Evolutionary conservation across 2,797 vertebrate species (phyloP), one percentile per base, ranked within the genome.

Genomic region (Phoxinus dragarum): DNA sequence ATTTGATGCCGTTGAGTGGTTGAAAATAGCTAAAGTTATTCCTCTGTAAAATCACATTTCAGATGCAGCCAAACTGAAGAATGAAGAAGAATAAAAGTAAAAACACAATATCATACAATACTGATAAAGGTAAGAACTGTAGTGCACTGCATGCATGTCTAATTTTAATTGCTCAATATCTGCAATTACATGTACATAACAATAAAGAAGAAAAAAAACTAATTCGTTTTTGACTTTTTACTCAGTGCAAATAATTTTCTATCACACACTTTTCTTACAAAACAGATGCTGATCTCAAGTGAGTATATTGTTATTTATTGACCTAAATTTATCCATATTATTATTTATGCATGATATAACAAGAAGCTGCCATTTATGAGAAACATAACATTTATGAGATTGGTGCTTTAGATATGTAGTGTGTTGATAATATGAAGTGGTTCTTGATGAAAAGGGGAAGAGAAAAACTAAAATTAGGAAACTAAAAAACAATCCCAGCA

Each of bases 211-310:
- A 49, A 34, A 19, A 49, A n/a, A 49, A 34, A 52, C 1, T 0
- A 7, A 44, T 23, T 14, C 0, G 6, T 59, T 11, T 59, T 42
- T 59, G 0, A 59, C 27, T 3, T 49, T 67, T 49, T 49, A n/a
- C 27, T 36, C 7, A 34, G 10, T 49, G 59, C 40, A 38, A 38
- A 12, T 56, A 4, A 56, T 81, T 23, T 64, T 31, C 12, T 82
- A 34, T 73, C 16, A n/a, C 6, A 67, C 66, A 19, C n/a, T 42
- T 36, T 88, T 88, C 83, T 86, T 85, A 34, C 34, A 68, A 31
- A 59, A 64, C 85, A 86, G 80, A 91, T 10, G 74, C 38, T 78
- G 42, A 89, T 52, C 84, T 84, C 16, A 81, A 88, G 94, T 94
- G 88, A 90, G 92, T 92, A 11, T 59, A 69, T 82, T 12, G 10